phyloP scores from a whole-genome alignment of 2,113 vertebrate species.

The Danionella cerebrum region DNA sequence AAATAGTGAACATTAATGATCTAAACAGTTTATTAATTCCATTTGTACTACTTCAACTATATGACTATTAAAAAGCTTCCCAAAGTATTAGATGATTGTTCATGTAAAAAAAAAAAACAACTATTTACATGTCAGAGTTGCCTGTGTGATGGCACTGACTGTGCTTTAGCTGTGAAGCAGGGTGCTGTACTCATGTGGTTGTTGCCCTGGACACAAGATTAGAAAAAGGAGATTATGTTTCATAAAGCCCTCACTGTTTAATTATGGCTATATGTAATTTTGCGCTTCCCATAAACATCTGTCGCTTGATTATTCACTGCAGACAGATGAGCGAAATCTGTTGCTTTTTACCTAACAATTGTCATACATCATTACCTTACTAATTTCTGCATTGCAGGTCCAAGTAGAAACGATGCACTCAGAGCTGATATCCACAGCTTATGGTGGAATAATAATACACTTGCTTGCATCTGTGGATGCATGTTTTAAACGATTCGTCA shows the following conservation, averaged over 20 bases:
- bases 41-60: no score
- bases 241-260: constrained; percentile 91
- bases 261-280: constrained; percentile 86
- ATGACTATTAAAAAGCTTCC: no score
- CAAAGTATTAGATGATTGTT: no score
- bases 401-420: no score
- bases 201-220: constrained; percentile 78
- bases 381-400: no score
- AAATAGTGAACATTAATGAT: no score
- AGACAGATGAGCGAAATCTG: neutral
- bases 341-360: neutral
- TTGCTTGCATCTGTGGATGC: no score
- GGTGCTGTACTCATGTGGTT: neutral
- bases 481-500: no score
- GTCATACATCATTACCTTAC: neutral
- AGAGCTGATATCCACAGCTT: neutral
- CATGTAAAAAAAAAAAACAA: no score
- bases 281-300: constrained; percentile 48
- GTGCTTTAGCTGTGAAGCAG: constrained; percentile 6
- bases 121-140: no score
- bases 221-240: constrained; percentile 80
- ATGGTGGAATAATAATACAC: neutral
- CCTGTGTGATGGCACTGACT: neutral
- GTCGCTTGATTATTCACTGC: constrained; percentile 15
- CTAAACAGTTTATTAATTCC: no score